Evolutionary conservation across 2,113 vertebrate genomes (phyloP), one percentile per base, ranked within the genome.

Genomic region (Hyperopisus bebe): DNA sequence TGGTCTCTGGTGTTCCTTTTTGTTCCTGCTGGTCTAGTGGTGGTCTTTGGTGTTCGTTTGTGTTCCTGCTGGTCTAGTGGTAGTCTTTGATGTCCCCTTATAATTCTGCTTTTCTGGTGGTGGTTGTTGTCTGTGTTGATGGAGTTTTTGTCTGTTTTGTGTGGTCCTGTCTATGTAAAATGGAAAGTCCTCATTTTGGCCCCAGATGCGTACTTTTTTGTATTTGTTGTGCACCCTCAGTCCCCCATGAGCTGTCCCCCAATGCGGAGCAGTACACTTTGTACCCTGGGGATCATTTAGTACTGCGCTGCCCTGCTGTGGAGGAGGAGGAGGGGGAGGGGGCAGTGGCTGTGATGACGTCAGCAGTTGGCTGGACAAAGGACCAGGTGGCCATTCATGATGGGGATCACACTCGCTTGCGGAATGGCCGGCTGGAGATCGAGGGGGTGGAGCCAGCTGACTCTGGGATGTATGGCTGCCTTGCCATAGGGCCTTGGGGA

Each of bases 351-450:
- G 15, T 82, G 77, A 44, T n/a, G 42, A 84, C 44, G 3, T 96
- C 97, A 91, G 96, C 96, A 88, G 97, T 98, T 94, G 97, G 96
- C 95, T 98, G 98, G 98, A 97, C 97, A 92, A 97, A 97, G 88
- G 96, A 99, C 24, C 96, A 97, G 55, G 92, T 95, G 39, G 94
- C 95, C 88, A 94, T 98, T 90, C 94, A 90, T 0, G 97, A 98
- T 88, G 97, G 97, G 94, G 97, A 99, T 93, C 98, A 97, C 44
- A 96, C 96, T 0, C 97, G 93, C 90, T 97, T 99, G 91, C 97
- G 95, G 0, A 96, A 94, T 39, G 96, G 96, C 90, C 96, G 97
- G 95, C 96, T 99, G 92, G 97, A 98, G 96, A 97, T 99, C 88
- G 96, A 97, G 95, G 93, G 95, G 0, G 96, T 97, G 51, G 97